Evolutionary conservation across 2,888 invertebrate genomes (phyloP), one percentile per base, ranked within the genome.

Genomic region (Sphaerophoria rueppellii): DNA sequence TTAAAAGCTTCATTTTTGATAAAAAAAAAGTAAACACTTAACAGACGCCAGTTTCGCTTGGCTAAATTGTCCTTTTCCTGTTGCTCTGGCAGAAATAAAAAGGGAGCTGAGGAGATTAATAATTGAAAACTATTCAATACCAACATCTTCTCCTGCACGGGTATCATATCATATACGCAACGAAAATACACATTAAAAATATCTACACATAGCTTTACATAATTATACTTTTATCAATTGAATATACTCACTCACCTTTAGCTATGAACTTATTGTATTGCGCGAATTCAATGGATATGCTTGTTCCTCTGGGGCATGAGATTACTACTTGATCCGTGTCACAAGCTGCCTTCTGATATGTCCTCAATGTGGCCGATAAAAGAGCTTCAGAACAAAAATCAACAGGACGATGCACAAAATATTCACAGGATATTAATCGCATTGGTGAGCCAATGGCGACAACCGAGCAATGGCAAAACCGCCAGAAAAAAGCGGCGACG

Each of bases 241-340:
- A 67, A 52, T 52, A 24, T 24, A 24, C 24, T 24, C 1, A 88
- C 90, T 90, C 88, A 91, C 91, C 91, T 89, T 90, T 91, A 65
- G 90, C 89, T 80, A 90, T 89, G 70, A 90, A 90, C 87, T 90
- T 91, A 88, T 91, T 91, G 88, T 97, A 98, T 91, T 97, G 96
- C 24, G 98, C 98, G 88, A 97, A 94, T 90, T 97, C 96, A 88
- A 98, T 96, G 89, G 96, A 95, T 90, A 99, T 98, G 89, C 97
- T 96, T 52, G 98, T 98, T 79, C 97, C 97, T 67, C 95, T 93
- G n/a, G 98, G 98, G 92, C 99, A 99, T 89, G 95, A 95, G 87
- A 98, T 94, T 67, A 95, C 95, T 90, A 98, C 95, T 91, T 95
- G 94, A 90, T 98, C 96, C 88, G 96, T 96, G 92, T 98, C 98